A percentile compares a stretch with the other conserved stretches of the same genome.
These are phyloP conservation scores for Bombus affinis DNA, from an alignment of 1,140 invertebrate genomes.

Conservation along the genomic window DNA sequence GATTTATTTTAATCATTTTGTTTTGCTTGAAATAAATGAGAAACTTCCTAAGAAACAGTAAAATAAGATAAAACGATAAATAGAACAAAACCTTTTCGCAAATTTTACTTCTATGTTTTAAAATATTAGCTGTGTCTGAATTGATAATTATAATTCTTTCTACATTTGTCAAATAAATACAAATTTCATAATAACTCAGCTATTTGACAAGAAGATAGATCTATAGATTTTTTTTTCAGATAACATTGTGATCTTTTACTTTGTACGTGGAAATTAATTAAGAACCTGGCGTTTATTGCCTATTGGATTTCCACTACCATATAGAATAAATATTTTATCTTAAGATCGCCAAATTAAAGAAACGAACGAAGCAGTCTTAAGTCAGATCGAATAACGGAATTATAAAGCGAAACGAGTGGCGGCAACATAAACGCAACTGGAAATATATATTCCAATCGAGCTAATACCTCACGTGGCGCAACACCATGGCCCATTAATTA, in stretches of 20 bases:
- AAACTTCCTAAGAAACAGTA: no score
- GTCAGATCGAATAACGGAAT: not conserved
- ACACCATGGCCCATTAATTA: slow-evolving; percentile 38
- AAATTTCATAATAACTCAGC: not conserved
- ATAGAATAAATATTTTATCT: no score
- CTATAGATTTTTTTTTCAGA: not conserved
- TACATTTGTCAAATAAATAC: not conserved
- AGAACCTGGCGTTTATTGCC: not conserved
- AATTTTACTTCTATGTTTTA: not conserved
- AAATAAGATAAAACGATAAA: not conserved
- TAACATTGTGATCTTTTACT: not conserved
- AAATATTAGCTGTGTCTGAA: not conserved
- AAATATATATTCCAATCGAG: slow-evolving; percentile 23
- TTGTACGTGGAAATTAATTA: not conserved
- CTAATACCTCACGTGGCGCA: slow-evolving; percentile 3
- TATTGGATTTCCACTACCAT: no score
- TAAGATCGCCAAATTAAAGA: not conserved
- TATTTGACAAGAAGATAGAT: not conserved
- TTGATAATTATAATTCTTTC: not conserved
- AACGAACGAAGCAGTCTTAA: not conserved
- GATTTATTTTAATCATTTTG: not conserved
- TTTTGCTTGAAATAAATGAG: no score
- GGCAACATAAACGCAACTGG: slow-evolving; percentile 1
- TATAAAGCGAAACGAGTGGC: not conserved
- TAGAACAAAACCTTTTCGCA: not conserved